Base-by-base conservation (phyloP, 2,797 vertebrate species). In the Gouania willdenowi region DNA sequence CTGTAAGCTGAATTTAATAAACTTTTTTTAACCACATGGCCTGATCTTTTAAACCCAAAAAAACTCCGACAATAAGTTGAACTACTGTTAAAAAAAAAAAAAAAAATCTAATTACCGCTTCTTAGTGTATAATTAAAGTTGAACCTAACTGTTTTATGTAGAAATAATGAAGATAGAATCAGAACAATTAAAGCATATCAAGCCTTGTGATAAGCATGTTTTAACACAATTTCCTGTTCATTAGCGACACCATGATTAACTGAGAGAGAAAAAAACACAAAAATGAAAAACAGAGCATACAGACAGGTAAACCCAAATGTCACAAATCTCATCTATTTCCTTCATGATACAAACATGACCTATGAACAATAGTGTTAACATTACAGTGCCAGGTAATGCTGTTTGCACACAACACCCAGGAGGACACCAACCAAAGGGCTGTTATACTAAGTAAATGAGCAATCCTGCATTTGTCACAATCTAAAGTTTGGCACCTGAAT, bases 61-160 rank as follows among this genome's bases (percentile, higher is more conserved):
- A 40, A 55, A 44, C 21, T 71, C 62, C 77, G 58, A 62, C 50
- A 82, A 54, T 81, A 79, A 79, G 79, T 33, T 61, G 57, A 68
- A 81, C 84, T 82, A 89, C 82, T 83, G 58, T n/a, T n/a, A n/a
- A n/a, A n/a, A n/a, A n/a, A 20, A 6, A 73, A 77, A 80, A 83
- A 87, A 77, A 71, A 80, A 80, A 85, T 84, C 80, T 71, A 89
- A 91, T 91, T 87, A 88, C 65, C 73, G 68, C 25, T 59, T 65
- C 75, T 86, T 85, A 90, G 81, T 85, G 74, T 75, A 81, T 87
- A 86, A 91, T 90, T 90, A 90, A 90, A 88, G 88, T 85, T 80
- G 76, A 78, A 68, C 81, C 83, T 76, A 57, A 82, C 75, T 87
- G 85, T 83, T 84, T 73, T 88, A 75, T 76, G 71, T 77, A 86